phyloP scores from a whole-genome alignment of 2,888 invertebrate species.

The Hyalella azteca region DNA sequence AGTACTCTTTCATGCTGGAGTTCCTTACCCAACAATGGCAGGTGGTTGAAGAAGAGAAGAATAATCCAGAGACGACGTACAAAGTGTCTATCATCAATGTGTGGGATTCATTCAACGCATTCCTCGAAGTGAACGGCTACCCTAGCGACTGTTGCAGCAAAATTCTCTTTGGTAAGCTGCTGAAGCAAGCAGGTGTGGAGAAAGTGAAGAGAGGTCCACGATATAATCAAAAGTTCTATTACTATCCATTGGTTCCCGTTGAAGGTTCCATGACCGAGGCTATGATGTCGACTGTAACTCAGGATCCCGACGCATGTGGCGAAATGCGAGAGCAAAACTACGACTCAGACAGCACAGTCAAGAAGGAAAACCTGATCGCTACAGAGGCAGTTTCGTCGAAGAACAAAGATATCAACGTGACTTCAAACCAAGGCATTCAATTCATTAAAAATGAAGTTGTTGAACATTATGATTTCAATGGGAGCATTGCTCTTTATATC shows the following conservation, averaged over 20 bases:
- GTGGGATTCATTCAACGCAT: slow-evolving; percentile 24
- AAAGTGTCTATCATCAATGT: slow-evolving; percentile 31
- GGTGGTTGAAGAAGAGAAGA: background rate
- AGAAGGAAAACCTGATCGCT: no score
- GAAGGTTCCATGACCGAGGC: slow-evolving; percentile 14
- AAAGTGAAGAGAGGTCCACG: slow-evolving; percentile 32
- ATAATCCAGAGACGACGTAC: background rate
- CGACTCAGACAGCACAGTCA: no score
- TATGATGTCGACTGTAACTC: background rate
- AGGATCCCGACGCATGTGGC: no score
- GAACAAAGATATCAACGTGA: no score
- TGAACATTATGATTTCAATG: no score
- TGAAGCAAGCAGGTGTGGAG: background rate
- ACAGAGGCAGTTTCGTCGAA: no score
- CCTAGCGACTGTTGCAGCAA: slow-evolving; percentile 31
- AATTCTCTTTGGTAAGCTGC: slow-evolving; percentile 14
- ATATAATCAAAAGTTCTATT: slow-evolving; percentile 20
- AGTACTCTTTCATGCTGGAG: slow-evolving; percentile 16
- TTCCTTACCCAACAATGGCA: slow-evolving; percentile 11
- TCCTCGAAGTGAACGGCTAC: slow-evolving; percentile 25
- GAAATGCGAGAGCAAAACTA: no score
- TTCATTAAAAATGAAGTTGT: no score
- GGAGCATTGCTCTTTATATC: no score
- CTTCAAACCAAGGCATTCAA: no score
- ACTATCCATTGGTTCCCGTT: slow-evolving; percentile 3